A percentile compares a stretch with the other conserved stretches of the same genome.
Evolutionary conservation across 1,140 invertebrate species (phyloP).

Genomic region (Brachionus rubens): DNA sequence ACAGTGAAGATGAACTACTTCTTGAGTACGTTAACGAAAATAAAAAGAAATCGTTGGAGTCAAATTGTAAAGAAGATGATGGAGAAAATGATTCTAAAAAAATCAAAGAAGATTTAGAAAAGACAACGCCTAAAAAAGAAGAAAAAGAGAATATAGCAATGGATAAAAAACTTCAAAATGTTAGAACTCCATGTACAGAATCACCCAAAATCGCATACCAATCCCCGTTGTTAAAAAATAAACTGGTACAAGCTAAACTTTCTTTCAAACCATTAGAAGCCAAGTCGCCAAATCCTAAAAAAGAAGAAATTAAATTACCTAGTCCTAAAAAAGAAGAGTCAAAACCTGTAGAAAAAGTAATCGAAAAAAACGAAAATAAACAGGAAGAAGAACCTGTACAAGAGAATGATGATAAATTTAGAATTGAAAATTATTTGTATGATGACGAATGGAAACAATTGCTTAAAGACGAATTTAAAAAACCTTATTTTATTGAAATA

Average conservation of each 20-base stretch:
- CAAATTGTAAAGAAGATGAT: neutral
- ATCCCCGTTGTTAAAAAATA: neutral
- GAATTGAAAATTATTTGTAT: neutral
- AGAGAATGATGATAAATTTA: neutral
- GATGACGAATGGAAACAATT: constrained; percentile 13
- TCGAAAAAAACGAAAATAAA: neutral
- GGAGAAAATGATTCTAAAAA: too few relatives aligned
- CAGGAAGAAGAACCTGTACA: neutral
- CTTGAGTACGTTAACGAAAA: neutral
- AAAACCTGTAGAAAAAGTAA: too few relatives aligned
- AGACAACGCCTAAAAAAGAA: neutral
- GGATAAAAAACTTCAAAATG: neutral
- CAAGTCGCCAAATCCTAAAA: neutral
- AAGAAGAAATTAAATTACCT: neutral
- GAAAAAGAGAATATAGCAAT: constrained; percentile 9
- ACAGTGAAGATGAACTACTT: constrained; percentile 19
- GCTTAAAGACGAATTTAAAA: constrained; percentile 23
- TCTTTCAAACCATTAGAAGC: neutral
- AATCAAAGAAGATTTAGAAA: neutral
- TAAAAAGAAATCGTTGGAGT: neutral
- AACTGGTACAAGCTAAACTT: neutral
- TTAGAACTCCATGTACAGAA: neutral
- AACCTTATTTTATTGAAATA: constrained; percentile 32
- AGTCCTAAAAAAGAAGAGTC: neutral
- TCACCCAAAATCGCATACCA: neutral